Percentiles rank a stretch among this genome's conserved stretches.
Conservation (phyloP, 2,888 invertebrate genomes). For the Tyria jacobaeae region DNA sequence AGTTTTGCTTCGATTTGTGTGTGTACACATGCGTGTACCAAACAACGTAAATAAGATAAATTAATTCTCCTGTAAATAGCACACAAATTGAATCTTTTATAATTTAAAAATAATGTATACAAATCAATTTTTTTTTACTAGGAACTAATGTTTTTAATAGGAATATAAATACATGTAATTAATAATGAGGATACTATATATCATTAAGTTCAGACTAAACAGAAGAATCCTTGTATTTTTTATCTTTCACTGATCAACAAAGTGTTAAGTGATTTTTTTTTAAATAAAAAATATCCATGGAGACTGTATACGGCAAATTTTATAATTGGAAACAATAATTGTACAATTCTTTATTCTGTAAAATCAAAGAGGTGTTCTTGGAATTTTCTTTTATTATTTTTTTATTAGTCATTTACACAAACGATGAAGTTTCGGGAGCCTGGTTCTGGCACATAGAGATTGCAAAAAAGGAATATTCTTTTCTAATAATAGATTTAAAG, state of each 20-base stretch:
- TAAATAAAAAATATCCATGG: too few species aligned
- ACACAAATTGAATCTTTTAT: too few species aligned
- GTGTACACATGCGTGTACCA: background rate
- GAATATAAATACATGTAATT: too few species aligned
- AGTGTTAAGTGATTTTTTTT: too few species aligned
- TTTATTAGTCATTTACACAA: background rate
- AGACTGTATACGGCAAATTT: background rate
- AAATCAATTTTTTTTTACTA: too few species aligned
- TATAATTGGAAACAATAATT: background rate
- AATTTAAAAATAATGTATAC: too few species aligned
- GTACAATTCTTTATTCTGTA: background rate
- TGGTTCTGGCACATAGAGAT: background rate
- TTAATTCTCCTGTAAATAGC: background rate
- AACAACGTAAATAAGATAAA: background rate
- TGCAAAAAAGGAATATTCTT: background rate
- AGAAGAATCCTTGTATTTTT: too few species aligned
- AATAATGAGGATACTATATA: too few species aligned
- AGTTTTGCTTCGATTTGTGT: background rate
- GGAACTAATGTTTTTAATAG: too few species aligned
- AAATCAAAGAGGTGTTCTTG: background rate
- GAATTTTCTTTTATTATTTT: background rate
- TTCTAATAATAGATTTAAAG: background rate
- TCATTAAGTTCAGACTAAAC: too few species aligned
- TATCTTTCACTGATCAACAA: too few species aligned
- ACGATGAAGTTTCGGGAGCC: background rate